Conservation (phyloP, 2,797 vertebrate genomes). For the Apogon hyalosoma region DNA sequence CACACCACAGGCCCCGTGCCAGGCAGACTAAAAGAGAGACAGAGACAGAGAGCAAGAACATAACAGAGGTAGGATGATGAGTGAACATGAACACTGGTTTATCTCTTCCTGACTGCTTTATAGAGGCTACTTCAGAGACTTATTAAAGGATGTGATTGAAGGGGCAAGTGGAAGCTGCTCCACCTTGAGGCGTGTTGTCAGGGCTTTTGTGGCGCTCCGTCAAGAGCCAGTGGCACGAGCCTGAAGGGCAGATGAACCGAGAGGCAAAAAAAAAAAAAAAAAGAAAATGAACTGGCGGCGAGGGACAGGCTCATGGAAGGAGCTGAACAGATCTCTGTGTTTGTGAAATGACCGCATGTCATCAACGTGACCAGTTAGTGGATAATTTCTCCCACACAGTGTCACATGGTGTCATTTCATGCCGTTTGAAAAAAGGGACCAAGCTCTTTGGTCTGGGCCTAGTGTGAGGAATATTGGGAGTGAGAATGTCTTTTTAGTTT, state of each 20-base stretch:
- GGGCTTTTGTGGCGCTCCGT: conserved; percentile 52
- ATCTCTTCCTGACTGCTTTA: conserved; percentile 39
- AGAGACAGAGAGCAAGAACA: conserved; percentile 1
- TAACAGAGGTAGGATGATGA: conserved; percentile 34
- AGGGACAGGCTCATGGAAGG: conserved; percentile 21
- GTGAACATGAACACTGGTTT: conserved; percentile 27
- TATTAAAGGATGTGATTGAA: conserved; percentile 58
- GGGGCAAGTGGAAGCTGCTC: conserved; percentile 41
- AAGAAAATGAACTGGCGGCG: conserved; percentile 30
- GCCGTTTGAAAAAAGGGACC: conserved; percentile 21
- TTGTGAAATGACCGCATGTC: conserved; percentile 38
- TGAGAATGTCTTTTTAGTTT: conserved; percentile 29
- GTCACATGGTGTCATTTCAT: conserved; percentile 36
- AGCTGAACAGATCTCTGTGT: conserved; percentile 44
- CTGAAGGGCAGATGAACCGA: conserved; percentile 31
- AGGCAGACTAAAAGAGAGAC: conserved; percentile 43
- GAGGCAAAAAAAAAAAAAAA: conserved; percentile 15
- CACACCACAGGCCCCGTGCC: conserved; percentile 49
- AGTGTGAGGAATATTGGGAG: conserved; percentile 37
- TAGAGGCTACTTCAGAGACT: conserved; percentile 40
- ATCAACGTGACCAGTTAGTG: conserved; percentile 49
- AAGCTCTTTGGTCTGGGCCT: conserved; percentile 40
- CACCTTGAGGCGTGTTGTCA: conserved; percentile 52
- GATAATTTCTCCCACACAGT: conserved; percentile 27
- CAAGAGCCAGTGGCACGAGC: conserved; percentile 56